Evolutionary conservation across 2,797 vertebrate species (phyloP).

Genomic region (Eidolon dupreanum): DNA sequence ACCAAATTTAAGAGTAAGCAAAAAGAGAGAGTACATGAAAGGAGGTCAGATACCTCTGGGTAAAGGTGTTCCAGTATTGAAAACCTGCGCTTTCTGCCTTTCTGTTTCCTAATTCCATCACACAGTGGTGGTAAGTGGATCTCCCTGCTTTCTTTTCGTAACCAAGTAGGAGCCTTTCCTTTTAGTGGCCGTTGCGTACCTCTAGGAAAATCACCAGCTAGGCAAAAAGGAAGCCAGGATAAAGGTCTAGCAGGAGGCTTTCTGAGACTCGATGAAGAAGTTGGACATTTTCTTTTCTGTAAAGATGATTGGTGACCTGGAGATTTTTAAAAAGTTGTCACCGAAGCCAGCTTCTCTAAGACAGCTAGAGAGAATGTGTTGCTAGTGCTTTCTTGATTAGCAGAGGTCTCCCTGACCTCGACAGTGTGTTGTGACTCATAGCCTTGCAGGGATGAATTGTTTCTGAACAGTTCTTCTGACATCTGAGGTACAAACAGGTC

Average conservation of each 20-base stretch:
- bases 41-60: slow-evolving; percentile 23
- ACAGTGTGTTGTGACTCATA: slow-evolving; percentile 60
- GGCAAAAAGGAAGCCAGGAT: background rate
- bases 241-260: background rate
- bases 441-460: slow-evolving; percentile 75
- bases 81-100: slow-evolving; percentile 42
- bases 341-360: slow-evolving; percentile 58
- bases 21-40: slow-evolving; percentile 40
- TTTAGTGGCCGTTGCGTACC: slow-evolving; percentile 7
- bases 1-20: slow-evolving; percentile 47
- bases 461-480: slow-evolving; percentile 75
- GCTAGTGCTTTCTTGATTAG: slow-evolving; percentile 70
- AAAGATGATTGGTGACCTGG: slow-evolving; percentile 71
- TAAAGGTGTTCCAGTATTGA: slow-evolving; percentile 46
- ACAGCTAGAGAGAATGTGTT: slow-evolving; percentile 11
- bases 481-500: slow-evolving; percentile 67
- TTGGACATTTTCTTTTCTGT: slow-evolving; percentile 50
- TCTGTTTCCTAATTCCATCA: slow-evolving; percentile 28
- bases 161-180: background rate
- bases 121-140: background rate
- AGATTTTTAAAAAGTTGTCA: slow-evolving; percentile 7
- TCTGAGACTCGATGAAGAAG: slow-evolving; percentile 18
- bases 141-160: slow-evolving; percentile 31
- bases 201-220: slow-evolving; percentile 39
- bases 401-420: slow-evolving; percentile 84